These are phyloP conservation scores for Telmatochromis brichardi DNA, from an alignment of 2,113 vertebrate genomes.

Conservation along the genomic window DNA sequence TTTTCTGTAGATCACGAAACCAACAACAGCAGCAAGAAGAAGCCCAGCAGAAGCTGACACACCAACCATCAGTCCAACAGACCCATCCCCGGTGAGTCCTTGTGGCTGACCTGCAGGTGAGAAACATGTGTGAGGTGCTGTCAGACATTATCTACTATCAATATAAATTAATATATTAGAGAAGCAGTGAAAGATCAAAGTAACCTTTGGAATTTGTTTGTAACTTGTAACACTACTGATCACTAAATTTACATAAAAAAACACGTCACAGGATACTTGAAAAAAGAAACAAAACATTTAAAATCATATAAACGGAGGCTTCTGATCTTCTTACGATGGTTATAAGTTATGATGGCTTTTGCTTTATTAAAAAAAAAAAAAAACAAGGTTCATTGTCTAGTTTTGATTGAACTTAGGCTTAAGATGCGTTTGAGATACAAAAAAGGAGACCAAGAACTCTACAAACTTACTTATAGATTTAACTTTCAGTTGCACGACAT, in stretches of 20 bases:
- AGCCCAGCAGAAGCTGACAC: neutral
- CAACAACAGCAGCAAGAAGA: neutral
- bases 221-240: rapidly evolving
- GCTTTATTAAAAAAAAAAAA: neutral
- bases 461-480: neutral
- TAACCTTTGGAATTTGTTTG: neutral
- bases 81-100: rapidly evolving
- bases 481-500: neutral
- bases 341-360: rapidly evolving
- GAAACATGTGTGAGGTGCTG: neutral
- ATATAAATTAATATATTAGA: neutral
- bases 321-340: rapidly evolving
- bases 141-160: neutral
- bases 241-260: neutral
- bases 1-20: neutral
- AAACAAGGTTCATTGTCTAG: rapidly evolving
- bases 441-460: no score
- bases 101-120: neutral
- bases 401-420: rapidly evolving
- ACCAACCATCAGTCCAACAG: neutral
- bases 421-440: rapidly evolving
- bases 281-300: neutral
- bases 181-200: neutral
- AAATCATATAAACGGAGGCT: rapidly evolving
- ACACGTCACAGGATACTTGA: rapidly evolving